Conservation (phyloP, 2,113 vertebrate species). For the Archocentrus centrarchus region DNA sequence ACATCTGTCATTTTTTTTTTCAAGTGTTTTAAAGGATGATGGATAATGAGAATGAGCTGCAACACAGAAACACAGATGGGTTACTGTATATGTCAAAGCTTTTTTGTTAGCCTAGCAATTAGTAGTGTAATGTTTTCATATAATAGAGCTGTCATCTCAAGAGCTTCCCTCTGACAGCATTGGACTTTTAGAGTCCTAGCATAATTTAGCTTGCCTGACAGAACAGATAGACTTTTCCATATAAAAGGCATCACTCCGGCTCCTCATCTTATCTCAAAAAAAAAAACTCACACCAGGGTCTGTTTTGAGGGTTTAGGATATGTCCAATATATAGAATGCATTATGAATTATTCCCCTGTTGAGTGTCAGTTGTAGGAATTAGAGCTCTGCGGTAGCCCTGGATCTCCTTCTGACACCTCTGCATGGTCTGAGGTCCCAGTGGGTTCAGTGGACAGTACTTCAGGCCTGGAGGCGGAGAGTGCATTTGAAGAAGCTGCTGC, state of each 20-base stretch:
- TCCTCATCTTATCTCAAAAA: neutral
- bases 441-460: conserved; percentile 27
- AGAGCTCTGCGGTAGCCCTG: conserved; percentile 81
- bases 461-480: conserved; percentile 20
- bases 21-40: conserved; percentile 19
- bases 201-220: conserved; percentile 9
- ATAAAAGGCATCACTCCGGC: conserved; percentile 4
- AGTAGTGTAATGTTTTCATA: conserved; percentile 24
- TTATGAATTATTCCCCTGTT: neutral
- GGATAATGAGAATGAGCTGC: conserved; percentile 31
- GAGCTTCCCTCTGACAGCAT: conserved; percentile 27
- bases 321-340: conserved; percentile 11
- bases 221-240: neutral
- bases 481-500: conserved; percentile 66
- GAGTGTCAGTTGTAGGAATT: conserved; percentile 80
- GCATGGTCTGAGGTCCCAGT: conserved; percentile 45
- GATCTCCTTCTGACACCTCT: conserved; percentile 81
- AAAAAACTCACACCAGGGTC: neutral
- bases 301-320: neutral
- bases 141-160: conserved; percentile 14
- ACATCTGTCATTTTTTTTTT: neutral
- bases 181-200: conserved; percentile 8
- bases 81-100: conserved; percentile 33
- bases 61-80: conserved; percentile 54
- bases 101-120: conserved; percentile 20